Conservation (phyloP, 2,888 invertebrate species). For the Stenolophus ochropezus region DNA sequence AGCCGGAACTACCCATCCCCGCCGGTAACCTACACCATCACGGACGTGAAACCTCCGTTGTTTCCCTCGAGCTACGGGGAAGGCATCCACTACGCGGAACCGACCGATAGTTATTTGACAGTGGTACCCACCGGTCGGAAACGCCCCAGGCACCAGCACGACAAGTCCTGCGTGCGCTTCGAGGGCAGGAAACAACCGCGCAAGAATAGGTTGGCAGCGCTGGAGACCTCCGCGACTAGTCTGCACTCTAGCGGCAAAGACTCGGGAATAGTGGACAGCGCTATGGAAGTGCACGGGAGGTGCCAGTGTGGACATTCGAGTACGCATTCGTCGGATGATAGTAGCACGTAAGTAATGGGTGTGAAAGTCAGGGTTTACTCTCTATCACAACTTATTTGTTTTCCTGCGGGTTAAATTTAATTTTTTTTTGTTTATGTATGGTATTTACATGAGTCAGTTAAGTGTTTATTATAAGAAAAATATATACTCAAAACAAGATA, state of each 20-base stretch:
- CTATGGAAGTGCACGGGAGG: conserved; percentile 69
- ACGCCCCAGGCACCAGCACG: conserved; percentile 65
- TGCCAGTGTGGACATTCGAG: conserved; percentile 83
- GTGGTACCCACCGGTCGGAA: conserved; percentile 62
- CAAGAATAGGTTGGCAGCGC: conserved; percentile 69
- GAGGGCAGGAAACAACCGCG: conserved; percentile 66
- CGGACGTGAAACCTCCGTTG: conserved; percentile 71
- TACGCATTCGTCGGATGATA: conserved; percentile 80
- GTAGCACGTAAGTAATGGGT: conserved; percentile 79
- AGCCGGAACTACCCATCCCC: conserved; percentile 67
- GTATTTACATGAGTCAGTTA: no score
- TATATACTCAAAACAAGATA: no score
- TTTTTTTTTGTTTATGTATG: no score
- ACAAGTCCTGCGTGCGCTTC: conserved; percentile 68
- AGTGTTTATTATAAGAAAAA: no score
- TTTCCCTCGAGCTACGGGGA: conserved; percentile 73
- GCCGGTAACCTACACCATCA: conserved; percentile 69
- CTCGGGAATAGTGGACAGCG: conserved; percentile 81
- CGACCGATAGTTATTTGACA: conserved; percentile 64
- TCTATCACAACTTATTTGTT: no score
- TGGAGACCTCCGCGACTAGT: conserved; percentile 86
- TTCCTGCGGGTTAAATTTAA: no score
- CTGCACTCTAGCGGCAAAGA: conserved; percentile 89
- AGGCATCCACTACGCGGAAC: conserved; percentile 71
- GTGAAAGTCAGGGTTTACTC: no score